Evolutionary conservation across 2,797 vertebrate species (phyloP).

Genomic region (Siniperca undulata): DNA sequence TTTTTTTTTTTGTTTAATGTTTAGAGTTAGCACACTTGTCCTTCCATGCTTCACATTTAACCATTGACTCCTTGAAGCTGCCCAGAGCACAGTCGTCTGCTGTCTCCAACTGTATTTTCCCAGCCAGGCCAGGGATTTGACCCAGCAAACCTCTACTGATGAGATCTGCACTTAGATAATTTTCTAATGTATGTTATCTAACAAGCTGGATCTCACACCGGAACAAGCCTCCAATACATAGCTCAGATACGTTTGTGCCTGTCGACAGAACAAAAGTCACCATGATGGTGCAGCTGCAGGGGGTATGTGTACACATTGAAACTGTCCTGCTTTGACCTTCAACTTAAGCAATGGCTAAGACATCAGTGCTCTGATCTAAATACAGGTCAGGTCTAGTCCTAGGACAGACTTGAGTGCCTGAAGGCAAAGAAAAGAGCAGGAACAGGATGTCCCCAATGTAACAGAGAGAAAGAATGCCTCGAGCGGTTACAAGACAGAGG

Average conservation of each 20-base stretch:
- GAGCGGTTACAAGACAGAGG: conserved; percentile 35
- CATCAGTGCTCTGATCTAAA: conserved; percentile 20
- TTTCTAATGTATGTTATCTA: conserved; percentile 42
- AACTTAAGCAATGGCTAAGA: conserved; percentile 13
- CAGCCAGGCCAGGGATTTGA: background rate
- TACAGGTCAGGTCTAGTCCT: conserved; percentile 43
- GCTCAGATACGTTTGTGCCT: conserved; percentile 55
- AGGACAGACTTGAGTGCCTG: conserved; percentile 16
- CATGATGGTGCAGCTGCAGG: conserved; percentile 51
- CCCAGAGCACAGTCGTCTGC: background rate
- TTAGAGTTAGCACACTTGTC: background rate
- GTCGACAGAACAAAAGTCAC: conserved; percentile 17
- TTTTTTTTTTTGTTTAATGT: too few relatives aligned
- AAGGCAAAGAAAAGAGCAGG: conserved; percentile 38
- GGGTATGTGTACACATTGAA: conserved; percentile 17
- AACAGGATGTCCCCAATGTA: conserved; percentile 69
- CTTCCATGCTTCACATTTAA: background rate
- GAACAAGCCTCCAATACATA: conserved; percentile 26
- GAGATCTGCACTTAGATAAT: conserved; percentile 30
- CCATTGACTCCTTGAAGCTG: background rate
- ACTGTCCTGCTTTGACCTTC: conserved; percentile 43
- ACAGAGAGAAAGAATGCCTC: conserved; percentile 59
- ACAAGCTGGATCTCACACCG: conserved; percentile 4
- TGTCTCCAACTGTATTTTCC: conserved; percentile 13
- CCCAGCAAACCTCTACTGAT: conserved; percentile 28